phyloP scores from a whole-genome alignment of 1,140 invertebrate species.

The Formica exsecta region DNA sequence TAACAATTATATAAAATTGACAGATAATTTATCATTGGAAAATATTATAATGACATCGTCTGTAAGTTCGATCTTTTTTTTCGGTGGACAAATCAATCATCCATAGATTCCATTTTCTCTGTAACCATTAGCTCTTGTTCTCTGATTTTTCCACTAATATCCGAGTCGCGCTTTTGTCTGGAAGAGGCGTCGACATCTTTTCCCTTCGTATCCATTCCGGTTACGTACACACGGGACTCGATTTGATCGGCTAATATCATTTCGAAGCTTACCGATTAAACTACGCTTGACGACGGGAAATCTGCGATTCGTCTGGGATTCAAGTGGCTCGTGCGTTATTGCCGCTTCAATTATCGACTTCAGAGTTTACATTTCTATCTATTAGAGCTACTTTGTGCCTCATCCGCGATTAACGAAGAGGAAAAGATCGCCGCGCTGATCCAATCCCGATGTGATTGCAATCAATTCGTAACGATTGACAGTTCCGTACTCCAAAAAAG shows the following conservation, averaged over 20 bases:
- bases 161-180: slow-evolving; percentile 46
- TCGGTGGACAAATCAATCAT: slow-evolving; percentile 37
- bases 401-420: slow-evolving; percentile 29
- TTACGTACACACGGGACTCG: slow-evolving; percentile 59
- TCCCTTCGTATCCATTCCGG: slow-evolving; percentile 57
- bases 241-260: slow-evolving; percentile 70
- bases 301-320: slow-evolving; percentile 39
- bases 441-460: not conserved
- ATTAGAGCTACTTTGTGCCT: slow-evolving; percentile 40
- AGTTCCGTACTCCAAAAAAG: not conserved
- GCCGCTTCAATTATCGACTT: slow-evolving; percentile 53
- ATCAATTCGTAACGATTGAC: not conserved
- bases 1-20: not conserved
- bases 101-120: slow-evolving; percentile 11
- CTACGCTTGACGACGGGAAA: slow-evolving; percentile 41
- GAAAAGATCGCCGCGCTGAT: slow-evolving; percentile 6
- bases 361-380: slow-evolving; percentile 56
- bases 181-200: slow-evolving; percentile 65
- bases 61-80: not conserved
- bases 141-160: slow-evolving; percentile 48
- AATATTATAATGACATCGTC: not conserved
- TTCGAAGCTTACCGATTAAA: slow-evolving; percentile 67
- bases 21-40: not conserved
- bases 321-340: slow-evolving; percentile 41
- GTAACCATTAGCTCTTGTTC: not conserved